These are phyloP conservation scores for Zophobas atratus DNA, from an alignment of 1,140 invertebrate genomes.

Conservation along the genomic window DNA sequence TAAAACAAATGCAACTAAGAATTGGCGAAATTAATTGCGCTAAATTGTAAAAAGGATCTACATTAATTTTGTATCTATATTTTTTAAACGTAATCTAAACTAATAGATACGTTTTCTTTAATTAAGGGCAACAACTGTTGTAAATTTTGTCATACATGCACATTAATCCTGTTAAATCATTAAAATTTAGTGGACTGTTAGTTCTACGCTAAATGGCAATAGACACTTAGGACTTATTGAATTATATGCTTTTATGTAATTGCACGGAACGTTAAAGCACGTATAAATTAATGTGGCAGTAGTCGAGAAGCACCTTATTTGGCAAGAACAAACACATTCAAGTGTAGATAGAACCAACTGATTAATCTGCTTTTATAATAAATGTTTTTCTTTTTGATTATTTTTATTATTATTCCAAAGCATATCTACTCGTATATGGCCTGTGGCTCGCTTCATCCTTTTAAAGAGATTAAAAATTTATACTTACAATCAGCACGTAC, in stretches of 20 bases:
- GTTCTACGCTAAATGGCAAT: not conserved
- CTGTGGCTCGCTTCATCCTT: slow-evolving; percentile 7
- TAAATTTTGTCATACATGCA: not conserved
- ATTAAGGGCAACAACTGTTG: no score
- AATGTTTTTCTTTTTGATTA: slow-evolving; percentile 11
- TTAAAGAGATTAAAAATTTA: slow-evolving; percentile 19
- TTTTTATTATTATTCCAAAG: slow-evolving; percentile 8
- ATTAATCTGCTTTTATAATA: slow-evolving; percentile 21
- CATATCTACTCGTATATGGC: slow-evolving; percentile 10
- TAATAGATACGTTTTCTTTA: no score
- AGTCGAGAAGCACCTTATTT: slow-evolving; percentile 30
- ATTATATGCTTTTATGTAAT: slow-evolving; percentile 37
- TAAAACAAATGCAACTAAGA: no score
- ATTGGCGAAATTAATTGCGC: no score
- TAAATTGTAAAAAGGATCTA: no score
- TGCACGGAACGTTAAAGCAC: slow-evolving; percentile 27
- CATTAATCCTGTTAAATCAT: not conserved
- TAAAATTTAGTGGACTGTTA: not conserved
- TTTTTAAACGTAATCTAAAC: no score
- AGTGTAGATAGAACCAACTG: slow-evolving; percentile 30
- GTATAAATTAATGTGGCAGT: slow-evolving; percentile 29
- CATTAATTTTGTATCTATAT: no score
- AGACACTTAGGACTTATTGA: not conserved
- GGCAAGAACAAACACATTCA: slow-evolving; percentile 37
- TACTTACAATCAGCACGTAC: not conserved